These are phyloP conservation scores for Drosophila yooni DNA, from an alignment of 2,888 invertebrate species.

Conservation along the genomic window DNA sequence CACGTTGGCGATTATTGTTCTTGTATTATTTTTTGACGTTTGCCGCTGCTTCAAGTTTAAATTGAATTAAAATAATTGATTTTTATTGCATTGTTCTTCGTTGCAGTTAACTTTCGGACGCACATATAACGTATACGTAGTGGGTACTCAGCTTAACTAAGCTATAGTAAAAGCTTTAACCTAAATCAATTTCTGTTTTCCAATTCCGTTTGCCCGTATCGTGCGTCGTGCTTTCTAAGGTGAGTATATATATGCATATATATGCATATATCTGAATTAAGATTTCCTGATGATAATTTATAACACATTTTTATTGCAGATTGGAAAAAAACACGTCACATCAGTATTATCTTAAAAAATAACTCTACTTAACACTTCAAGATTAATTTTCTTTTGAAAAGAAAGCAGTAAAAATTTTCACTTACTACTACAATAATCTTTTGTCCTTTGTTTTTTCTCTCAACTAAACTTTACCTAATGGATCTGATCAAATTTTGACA, in stretches of 20 bases:
- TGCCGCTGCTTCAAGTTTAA: conserved; percentile 63
- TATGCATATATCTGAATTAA: background rate
- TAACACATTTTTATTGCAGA: conserved; percentile 50
- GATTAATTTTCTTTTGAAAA: conserved; percentile 26
- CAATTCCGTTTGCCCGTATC: conserved; percentile 45
- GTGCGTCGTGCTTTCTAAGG: conserved; percentile 45
- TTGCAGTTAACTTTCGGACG: conserved; percentile 70
- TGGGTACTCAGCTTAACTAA: conserved; percentile 52
- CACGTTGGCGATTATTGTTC: conserved; percentile 11
- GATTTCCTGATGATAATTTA: background rate
- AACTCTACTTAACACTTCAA: conserved; percentile 27
- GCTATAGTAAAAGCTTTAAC: conserved; percentile 46
- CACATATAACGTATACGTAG: conserved; percentile 47
- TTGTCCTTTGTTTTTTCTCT: background rate
- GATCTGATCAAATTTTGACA: background rate
- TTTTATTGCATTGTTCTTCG: conserved; percentile 48
- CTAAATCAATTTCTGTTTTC: conserved; percentile 35
- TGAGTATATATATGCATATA: conserved; percentile 25
- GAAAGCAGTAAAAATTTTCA: conserved; percentile 48
- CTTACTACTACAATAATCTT: background rate
- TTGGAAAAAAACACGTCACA: conserved; percentile 39
- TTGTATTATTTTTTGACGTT: background rate
- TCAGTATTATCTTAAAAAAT: conserved; percentile 64
- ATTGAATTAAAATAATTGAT: conserved; percentile 79
- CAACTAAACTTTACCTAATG: conserved; percentile 12